Percentiles rank a stretch among this genome's conserved stretches.
Conservation (phyloP, 1,140 invertebrate species). For the Camponotus pennsylvanicus region DNA sequence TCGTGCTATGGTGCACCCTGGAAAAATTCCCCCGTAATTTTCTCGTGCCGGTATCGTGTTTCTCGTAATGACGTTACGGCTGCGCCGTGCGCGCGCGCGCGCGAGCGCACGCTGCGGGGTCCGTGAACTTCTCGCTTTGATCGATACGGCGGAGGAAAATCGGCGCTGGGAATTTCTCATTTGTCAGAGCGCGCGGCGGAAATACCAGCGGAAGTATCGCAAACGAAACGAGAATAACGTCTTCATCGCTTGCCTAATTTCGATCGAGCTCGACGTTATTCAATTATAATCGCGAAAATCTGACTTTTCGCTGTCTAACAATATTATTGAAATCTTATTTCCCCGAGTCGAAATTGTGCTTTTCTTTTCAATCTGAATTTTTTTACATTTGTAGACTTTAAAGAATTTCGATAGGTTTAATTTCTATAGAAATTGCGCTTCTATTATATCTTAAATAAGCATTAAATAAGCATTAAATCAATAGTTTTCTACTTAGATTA, state of each 20-base stretch:
- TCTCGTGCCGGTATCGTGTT: constrained; percentile 67
- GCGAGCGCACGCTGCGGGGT: constrained; percentile 30
- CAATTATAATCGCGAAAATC: not conserved
- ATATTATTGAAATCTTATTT: not conserved
- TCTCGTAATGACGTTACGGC: constrained; percentile 73
- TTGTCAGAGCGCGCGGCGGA: constrained; percentile 50
- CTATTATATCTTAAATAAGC: no score
- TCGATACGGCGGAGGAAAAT: constrained; percentile 69
- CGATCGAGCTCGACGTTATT: not conserved
- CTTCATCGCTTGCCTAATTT: not conserved
- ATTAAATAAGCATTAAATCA: no score
- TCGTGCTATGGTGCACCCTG: constrained; percentile 49
- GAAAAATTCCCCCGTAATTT: constrained; percentile 72
- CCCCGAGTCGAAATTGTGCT: not conserved
- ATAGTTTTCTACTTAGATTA: no score
- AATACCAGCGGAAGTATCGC: not conserved
- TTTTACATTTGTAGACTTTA: no score
- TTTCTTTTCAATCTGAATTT: no score
- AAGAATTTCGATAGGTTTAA: no score
- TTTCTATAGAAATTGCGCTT: no score
- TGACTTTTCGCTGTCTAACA: no score
- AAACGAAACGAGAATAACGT: constrained; percentile 23
- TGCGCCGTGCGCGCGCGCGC: constrained; percentile 1
- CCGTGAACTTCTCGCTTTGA: constrained; percentile 65
- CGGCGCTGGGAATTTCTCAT: constrained; percentile 66